phyloP scores from a whole-genome alignment of 2,888 invertebrate species.

The Ochropacha duplaris region DNA sequence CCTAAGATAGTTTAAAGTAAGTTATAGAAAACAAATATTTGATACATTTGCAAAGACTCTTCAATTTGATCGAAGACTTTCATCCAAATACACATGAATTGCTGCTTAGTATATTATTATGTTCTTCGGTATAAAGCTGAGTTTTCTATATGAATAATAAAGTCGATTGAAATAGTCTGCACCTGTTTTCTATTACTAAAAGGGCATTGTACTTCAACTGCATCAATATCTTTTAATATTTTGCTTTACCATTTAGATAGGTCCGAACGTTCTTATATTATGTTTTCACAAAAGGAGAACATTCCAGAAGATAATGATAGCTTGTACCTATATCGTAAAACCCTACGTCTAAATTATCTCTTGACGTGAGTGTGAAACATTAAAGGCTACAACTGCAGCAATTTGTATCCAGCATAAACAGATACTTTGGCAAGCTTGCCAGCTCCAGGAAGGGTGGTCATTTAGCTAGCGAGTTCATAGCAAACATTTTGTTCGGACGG shows the following conservation, averaged over 20 bases:
- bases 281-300: too few species aligned
- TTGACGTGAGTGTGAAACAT: not conserved
- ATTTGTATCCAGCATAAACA: conserved; percentile 14
- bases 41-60: not conserved
- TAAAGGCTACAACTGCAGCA: conserved; percentile 1
- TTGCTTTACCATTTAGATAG: too few species aligned
- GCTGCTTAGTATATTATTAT: not conserved
- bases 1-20: too few species aligned
- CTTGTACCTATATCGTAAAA: not conserved
- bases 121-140: not conserved
- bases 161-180: not conserved
- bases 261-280: too few species aligned
- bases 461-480: conserved; percentile 41
- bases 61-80: not conserved
- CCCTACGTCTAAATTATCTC: not conserved
- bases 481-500: conserved; percentile 44
- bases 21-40: too few species aligned
- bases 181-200: not conserved
- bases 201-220: not conserved
- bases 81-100: not conserved
- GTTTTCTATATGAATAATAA: not conserved
- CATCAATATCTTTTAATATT: too few species aligned
- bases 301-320: not conserved
- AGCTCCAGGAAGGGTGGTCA: conserved; percentile 36
- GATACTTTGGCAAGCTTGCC: conserved; percentile 20